These are phyloP conservation scores for Choloepus hoffmanni DNA, from an alignment of 2,113 vertebrate genomes.

Conservation along the genomic window DNA sequence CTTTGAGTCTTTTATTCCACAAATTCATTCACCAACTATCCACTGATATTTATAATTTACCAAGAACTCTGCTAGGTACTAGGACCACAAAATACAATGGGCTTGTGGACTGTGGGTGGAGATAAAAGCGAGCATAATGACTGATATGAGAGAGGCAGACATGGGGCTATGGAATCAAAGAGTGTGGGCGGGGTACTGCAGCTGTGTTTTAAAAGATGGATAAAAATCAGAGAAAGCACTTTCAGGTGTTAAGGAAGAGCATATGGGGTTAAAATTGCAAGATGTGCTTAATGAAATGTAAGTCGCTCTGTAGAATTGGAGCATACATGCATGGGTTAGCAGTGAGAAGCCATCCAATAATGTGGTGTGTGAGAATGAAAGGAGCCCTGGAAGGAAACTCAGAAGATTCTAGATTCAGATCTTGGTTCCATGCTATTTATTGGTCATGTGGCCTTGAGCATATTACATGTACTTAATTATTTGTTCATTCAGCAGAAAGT, in stretches of 20 bases:
- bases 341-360: not conserved
- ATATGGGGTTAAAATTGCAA: not conserved
- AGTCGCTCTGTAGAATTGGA: not conserved
- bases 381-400: not conserved
- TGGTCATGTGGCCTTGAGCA: not conserved
- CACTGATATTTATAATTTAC: not conserved
- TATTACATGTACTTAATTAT: not conserved
- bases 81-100: not conserved
- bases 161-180: not conserved
- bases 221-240: not conserved
- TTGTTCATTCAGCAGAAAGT: not conserved
- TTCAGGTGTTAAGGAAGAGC: not conserved
- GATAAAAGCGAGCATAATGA: rapidly evolving
- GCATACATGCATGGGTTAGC: not conserved
- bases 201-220: not conserved
- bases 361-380: not conserved
- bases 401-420: not conserved
- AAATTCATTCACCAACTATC: not conserved
- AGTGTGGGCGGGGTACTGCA: not conserved
- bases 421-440: not conserved
- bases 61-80: not conserved
- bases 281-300: not conserved
- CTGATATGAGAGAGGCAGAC: rapidly evolving
- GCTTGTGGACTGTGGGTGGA: not conserved
- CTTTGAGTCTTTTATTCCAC: not conserved